A percentile compares a stretch with the other conserved stretches of the same genome.
These are phyloP conservation scores for Trinorchestia longiramus DNA, from an alignment of 1,140 invertebrate genomes.

Conservation along the genomic window DNA sequence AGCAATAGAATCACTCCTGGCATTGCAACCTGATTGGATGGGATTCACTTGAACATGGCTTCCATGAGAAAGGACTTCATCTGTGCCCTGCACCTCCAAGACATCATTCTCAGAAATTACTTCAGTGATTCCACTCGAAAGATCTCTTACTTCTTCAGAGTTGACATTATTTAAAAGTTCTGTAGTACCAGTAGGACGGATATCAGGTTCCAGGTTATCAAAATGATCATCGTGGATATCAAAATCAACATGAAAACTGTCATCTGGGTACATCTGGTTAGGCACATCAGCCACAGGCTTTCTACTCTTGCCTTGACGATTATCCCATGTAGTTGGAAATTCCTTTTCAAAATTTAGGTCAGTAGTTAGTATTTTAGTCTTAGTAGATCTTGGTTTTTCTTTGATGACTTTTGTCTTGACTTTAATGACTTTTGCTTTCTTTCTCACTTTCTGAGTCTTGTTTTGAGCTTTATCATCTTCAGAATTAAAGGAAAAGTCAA, in stretches of 20 bases:
- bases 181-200: not conserved
- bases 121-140: not conserved
- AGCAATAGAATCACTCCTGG: not conserved
- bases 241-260: constrained; percentile 6
- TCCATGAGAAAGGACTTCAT: not conserved
- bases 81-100: not conserved
- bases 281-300: not conserved
- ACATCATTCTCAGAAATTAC: not conserved
- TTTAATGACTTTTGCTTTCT: not conserved
- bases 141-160: not conserved
- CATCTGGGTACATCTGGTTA: not conserved
- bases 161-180: not conserved
- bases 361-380: constrained; percentile 19
- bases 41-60: not conserved
- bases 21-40: not conserved
- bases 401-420: not conserved
- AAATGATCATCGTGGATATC: not conserved
- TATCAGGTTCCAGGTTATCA: constrained; percentile 1
- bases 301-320: not conserved
- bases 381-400: not conserved
- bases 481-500: constrained; percentile 25
- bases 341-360: constrained; percentile 13
- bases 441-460: not conserved
- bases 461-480: not conserved
- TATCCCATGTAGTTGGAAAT: not conserved